Conservation (phyloP, 2,797 vertebrate species). For the Oceanodroma leucorhoa region DNA sequence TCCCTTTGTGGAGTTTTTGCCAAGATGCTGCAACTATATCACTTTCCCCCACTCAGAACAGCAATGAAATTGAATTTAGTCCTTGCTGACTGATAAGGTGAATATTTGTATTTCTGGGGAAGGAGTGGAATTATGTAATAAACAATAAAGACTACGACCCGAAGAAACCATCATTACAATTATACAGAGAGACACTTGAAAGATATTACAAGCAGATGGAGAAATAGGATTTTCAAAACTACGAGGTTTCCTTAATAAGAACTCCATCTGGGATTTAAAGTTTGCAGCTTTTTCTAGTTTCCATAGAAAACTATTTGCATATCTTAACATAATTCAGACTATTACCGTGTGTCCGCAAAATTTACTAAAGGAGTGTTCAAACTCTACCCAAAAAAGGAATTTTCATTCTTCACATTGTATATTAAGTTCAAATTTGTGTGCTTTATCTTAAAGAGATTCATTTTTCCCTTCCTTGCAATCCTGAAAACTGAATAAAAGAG, state of each 20-base stretch:
- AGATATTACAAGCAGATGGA: constrained; percentile 44
- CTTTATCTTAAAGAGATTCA: neutral
- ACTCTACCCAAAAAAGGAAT: neutral
- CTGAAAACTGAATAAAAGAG: neutral
- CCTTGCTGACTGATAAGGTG: neutral
- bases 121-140: neutral
- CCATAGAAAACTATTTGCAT: constrained; percentile 53
- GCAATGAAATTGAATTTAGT: neutral
- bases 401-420: neutral
- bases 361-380: neutral
- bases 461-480: neutral
- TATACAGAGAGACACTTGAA: neutral
- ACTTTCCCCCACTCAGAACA: neutral
- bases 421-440: neutral
- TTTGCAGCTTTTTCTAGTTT: constrained; percentile 46
- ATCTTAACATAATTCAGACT: constrained; percentile 39
- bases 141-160: neutral
- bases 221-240: constrained; percentile 36
- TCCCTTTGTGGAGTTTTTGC: neutral
- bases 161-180: neutral
- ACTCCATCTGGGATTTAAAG: constrained; percentile 50
- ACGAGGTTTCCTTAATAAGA: constrained; percentile 50
- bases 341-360: neutral
- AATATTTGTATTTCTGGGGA: neutral
- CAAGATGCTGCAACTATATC: neutral